These are phyloP conservation scores for Collichthys lucidus DNA, from an alignment of 2,113 vertebrate genomes.

Conservation along the genomic window DNA sequence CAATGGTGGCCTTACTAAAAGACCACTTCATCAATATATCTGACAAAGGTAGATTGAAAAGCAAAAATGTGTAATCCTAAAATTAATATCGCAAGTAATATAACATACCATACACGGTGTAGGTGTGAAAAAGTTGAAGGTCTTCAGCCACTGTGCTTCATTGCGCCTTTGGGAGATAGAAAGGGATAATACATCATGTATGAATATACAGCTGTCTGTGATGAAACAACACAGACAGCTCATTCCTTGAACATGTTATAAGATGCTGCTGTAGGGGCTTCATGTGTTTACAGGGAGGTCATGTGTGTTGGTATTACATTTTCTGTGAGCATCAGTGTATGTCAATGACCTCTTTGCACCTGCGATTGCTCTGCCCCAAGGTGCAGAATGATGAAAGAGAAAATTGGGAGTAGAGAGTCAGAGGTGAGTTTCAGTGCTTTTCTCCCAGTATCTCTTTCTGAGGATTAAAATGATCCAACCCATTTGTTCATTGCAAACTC, in stretches of 20 bases:
- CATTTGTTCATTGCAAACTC: conserved; percentile 20
- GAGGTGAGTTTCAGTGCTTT: conserved; percentile 42
- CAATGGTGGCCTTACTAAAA: conserved; percentile 13
- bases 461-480: conserved; percentile 27
- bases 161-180: background rate
- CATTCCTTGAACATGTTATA: background rate
- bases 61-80: background rate
- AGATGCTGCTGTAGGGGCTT: background rate
- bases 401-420: conserved; percentile 43
- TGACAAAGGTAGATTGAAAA: conserved; percentile 1
- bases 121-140: background rate
- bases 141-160: background rate
- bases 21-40: conserved; percentile 10
- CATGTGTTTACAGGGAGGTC: conserved; percentile 10
- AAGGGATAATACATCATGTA: background rate
- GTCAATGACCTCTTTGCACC: conserved; percentile 49
- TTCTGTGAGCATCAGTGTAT: conserved; percentile 25
- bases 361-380: conserved; percentile 46
- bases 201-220: background rate
- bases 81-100: background rate
- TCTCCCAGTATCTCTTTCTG: conserved; percentile 25
- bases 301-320: conserved; percentile 10
- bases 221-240: background rate
- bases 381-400: conserved; percentile 51
- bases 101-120: background rate